These are phyloP conservation scores for Mormyrus iriodes DNA, from an alignment of 2,113 vertebrate genomes.

Conservation along the genomic window DNA sequence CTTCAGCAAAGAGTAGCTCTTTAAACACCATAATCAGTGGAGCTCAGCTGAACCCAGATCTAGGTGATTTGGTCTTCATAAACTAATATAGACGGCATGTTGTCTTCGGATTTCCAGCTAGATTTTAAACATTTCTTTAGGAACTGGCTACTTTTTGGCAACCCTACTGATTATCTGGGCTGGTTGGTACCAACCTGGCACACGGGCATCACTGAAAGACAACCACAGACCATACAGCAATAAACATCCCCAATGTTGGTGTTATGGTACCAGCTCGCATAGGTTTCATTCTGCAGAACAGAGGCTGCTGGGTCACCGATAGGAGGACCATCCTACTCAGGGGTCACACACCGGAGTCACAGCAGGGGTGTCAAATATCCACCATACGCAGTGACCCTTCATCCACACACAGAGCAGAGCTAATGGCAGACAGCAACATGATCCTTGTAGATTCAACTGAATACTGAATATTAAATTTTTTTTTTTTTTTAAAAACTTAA, in stretches of 20 bases:
- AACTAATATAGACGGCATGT: neutral
- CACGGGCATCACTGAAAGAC: neutral
- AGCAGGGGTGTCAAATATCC: neutral
- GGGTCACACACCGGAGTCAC: neutral
- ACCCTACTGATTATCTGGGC: neutral
- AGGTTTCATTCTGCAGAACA: neutral
- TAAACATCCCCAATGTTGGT: neutral
- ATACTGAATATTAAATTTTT: neutral
- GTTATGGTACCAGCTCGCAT: neutral
- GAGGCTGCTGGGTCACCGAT: neutral
- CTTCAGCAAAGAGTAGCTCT: neutral
- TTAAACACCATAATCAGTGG: neutral
- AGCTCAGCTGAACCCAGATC: neutral
- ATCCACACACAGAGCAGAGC: neutral
- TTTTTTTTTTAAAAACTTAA: neutral
- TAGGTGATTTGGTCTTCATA: neutral
- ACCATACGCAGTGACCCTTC: neutral
- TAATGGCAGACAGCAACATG: neutral
- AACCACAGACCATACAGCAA: neutral
- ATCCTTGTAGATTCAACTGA: neutral
- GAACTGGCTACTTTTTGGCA: neutral
- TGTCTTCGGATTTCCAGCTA: neutral
- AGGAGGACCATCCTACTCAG: neutral
- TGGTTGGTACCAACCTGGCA: neutral
- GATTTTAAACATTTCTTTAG: neutral